phyloP scores from a whole-genome alignment of 2,797 vertebrate species.

The Epinephelus awoara region DNA sequence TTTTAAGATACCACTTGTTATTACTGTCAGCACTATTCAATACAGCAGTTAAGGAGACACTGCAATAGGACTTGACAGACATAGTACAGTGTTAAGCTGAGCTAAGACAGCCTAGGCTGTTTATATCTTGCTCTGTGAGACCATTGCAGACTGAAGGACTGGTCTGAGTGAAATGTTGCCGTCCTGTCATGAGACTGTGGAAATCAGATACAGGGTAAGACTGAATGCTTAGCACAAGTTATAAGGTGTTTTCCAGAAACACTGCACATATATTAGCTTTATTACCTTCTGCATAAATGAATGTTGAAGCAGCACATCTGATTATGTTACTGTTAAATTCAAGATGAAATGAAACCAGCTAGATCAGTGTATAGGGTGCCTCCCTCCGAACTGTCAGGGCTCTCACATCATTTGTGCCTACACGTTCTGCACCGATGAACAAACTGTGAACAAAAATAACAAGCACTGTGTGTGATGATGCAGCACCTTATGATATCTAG shows the following conservation, averaged over 20 bases:
- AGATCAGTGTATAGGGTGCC: too few species aligned
- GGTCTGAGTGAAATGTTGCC: neutral
- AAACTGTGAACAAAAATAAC: too few species aligned
- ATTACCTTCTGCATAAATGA: too few species aligned
- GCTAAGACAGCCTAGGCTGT: neutral
- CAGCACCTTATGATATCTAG: too few species aligned
- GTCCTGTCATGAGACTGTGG: conserved; percentile 9
- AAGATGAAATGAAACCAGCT: too few species aligned
- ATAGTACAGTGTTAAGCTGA: neutral
- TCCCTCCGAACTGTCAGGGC: too few species aligned
- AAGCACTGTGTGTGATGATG: too few species aligned
- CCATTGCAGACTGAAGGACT: neutral
- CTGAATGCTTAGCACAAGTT: neutral
- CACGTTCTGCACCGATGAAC: too few species aligned
- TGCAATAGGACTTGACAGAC: neutral
- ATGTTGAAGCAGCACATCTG: too few species aligned
- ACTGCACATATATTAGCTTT: too few species aligned
- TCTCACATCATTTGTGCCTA: too few species aligned
- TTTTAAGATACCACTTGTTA: neutral
- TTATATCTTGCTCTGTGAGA: neutral
- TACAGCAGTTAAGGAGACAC: neutral
- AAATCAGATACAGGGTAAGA: neutral
- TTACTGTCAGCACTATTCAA: neutral
- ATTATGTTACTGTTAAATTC: too few species aligned
- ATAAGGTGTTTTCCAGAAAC: neutral